A percentile compares a stretch with the other conserved stretches of the same genome.
phyloP scores from a whole-genome alignment of 2,797 vertebrate genomes.

The Zalophus californianus region DNA sequence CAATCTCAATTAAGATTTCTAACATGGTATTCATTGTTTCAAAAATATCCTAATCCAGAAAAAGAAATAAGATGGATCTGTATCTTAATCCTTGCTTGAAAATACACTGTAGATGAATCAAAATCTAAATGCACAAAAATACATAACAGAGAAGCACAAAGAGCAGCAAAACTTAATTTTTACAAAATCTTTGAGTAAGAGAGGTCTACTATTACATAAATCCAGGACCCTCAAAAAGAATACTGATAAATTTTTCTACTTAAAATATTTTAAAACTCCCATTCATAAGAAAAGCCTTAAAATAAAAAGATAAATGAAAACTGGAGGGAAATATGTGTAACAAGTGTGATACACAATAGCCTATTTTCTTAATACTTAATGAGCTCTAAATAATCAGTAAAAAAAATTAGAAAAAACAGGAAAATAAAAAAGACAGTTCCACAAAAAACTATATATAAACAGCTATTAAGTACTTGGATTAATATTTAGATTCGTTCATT shows the following conservation, averaged over 20 bases:
- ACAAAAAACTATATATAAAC: neutral
- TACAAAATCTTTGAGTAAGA: neutral
- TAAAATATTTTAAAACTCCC: neutral
- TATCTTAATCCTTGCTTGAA: constrained; percentile 11
- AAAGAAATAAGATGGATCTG: neutral
- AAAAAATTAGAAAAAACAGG: neutral
- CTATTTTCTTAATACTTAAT: neutral
- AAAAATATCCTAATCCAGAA: constrained; percentile 57
- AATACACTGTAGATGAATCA: neutral
- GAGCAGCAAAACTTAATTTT: neutral
- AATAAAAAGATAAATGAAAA: neutral
- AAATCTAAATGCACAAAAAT: constrained; percentile 21
- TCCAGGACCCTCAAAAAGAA: neutral
- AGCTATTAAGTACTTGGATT: neutral
- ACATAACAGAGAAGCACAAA: neutral
- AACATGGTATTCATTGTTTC: constrained; percentile 59
- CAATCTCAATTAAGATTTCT: constrained; percentile 79
- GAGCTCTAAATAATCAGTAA: neutral
- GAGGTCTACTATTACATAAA: neutral
- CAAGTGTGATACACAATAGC: neutral
- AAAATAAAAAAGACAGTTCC: neutral
- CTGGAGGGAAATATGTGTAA: neutral
- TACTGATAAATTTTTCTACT: neutral
- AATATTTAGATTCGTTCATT: neutral
- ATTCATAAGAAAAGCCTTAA: neutral